Base-by-base conservation (phyloP, 2,797 vertebrate genomes). In the Peromyscus aztecus region DNA sequence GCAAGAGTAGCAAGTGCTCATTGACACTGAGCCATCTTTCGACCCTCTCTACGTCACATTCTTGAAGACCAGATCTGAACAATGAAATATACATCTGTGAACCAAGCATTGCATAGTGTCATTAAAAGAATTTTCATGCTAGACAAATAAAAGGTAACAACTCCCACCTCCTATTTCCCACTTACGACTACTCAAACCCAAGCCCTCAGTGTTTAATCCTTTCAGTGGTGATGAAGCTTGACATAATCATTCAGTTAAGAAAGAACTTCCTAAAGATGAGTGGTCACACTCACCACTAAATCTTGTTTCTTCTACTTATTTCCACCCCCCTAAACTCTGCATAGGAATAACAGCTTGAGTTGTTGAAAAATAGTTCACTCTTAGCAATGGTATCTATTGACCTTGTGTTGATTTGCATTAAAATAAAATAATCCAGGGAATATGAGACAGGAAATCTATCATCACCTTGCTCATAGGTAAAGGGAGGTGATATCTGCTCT, bases 401-500 rank as follows among this genome's bases (percentile, higher is more conserved):
- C 0, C 14, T 75, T 83, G 24, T 37, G n/a, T 86, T 78, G 29
- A 31, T 87, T 90, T 90, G 37, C 6, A 2, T 92, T 96, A 85
- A 91, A 94, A 96, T 80, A 73, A 94, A 84, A 67, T 90, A 89
- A 57, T 93, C 1, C 14, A 89, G 55, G 11, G 57, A 55, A 71
- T 91, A 63, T 40, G 29, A 89, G 21, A 76, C 57, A 88, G 43
- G 73, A 94, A 77, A 92, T 94, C 13, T 93, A 77, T 93, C 17
- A 12, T 65, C 92, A 76, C 81, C 17, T 91, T 89, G 52, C 59
- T 92, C 86, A 67, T 46, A 55, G 85, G 69, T 87, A 63, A 94
- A 93, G 29, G 40, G 73, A 96, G 90, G 69, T 43, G 67, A 84
- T 94, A 89, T 34, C 67, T 65, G 7, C 43, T 94, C 59, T 88